Conservation (phyloP, 2,888 invertebrate genomes). For the Drosophila neonasuta region DNA sequence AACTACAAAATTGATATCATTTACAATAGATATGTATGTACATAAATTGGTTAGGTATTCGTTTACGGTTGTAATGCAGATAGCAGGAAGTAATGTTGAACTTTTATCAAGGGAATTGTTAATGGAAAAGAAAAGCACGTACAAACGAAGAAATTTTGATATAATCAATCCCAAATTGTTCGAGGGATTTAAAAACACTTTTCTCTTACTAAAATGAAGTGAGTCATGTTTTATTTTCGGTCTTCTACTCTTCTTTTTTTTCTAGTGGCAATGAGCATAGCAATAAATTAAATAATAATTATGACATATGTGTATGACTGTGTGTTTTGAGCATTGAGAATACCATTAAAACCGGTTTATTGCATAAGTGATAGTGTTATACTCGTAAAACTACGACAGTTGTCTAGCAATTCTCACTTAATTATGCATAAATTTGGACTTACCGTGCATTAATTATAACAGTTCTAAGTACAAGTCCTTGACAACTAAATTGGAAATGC, state of each 20-base stretch:
- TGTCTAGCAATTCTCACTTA: background rate
- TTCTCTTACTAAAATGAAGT: background rate
- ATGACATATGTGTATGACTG: background rate
- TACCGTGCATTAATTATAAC: background rate
- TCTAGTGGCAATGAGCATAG: background rate
- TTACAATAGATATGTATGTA: background rate
- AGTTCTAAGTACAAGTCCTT: constrained; percentile 1
- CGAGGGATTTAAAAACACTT: background rate
- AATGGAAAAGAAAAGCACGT: background rate
- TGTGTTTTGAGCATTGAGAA: background rate
- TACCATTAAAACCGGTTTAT: constrained; percentile 1
- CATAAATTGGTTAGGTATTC: background rate
- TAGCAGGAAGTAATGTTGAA: constrained; percentile 2
- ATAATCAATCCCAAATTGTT: background rate
- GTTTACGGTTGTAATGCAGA: constrained; percentile 9
- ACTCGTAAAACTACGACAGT: background rate
- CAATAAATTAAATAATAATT: constrained; percentile 9
- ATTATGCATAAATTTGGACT: constrained; percentile 2
- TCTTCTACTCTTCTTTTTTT: background rate
- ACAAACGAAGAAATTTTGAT: background rate
- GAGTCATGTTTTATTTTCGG: background rate
- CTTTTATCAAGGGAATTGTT: background rate
- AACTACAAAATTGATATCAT: constrained; percentile 17
- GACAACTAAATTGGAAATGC: background rate
- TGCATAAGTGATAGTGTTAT: background rate